These are phyloP conservation scores for Heliconius himera DNA, from an alignment of 1,140 invertebrate species.

Conservation along the genomic window DNA sequence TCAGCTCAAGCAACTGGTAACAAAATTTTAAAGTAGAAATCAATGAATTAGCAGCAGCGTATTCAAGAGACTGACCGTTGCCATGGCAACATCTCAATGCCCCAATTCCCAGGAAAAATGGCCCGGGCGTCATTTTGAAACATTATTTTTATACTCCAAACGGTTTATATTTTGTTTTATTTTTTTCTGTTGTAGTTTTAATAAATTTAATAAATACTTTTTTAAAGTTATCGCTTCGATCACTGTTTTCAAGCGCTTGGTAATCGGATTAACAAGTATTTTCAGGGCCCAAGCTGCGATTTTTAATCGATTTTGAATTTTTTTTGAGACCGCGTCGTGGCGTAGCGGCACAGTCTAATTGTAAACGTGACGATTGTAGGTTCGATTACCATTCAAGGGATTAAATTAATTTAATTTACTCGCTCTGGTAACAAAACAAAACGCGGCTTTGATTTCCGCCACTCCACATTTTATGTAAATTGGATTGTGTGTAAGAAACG, in stretches of 20 bases:
- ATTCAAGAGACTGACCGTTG: conserved; percentile 27
- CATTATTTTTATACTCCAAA: conserved; percentile 27
- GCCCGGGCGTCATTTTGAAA: conserved; percentile 8
- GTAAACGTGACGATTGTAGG: too few species aligned
- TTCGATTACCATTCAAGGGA: too few species aligned
- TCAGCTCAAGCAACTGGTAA: not conserved
- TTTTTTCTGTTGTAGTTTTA: not conserved
- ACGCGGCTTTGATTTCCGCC: too few species aligned
- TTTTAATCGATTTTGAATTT: not conserved
- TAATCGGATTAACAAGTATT: too few species aligned
- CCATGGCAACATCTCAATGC: conserved; percentile 28
- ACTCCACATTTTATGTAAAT: too few species aligned
- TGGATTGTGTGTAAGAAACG: too few species aligned
- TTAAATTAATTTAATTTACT: too few species aligned
- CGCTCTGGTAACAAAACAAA: too few species aligned
- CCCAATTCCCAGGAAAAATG: conserved; percentile 34
- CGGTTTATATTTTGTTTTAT: not conserved
- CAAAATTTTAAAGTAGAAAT: conserved; percentile 23
- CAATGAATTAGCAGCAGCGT: conserved; percentile 31
- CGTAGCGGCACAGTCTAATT: too few species aligned
- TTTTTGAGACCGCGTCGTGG: too few species aligned
- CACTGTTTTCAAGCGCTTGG: not conserved
- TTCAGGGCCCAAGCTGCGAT: not conserved
- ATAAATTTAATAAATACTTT: not conserved
- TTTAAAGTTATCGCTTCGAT: not conserved